Evolutionary conservation across 2,113 vertebrate species (phyloP).

Genomic region (Petrocephalus microphthalmus): DNA sequence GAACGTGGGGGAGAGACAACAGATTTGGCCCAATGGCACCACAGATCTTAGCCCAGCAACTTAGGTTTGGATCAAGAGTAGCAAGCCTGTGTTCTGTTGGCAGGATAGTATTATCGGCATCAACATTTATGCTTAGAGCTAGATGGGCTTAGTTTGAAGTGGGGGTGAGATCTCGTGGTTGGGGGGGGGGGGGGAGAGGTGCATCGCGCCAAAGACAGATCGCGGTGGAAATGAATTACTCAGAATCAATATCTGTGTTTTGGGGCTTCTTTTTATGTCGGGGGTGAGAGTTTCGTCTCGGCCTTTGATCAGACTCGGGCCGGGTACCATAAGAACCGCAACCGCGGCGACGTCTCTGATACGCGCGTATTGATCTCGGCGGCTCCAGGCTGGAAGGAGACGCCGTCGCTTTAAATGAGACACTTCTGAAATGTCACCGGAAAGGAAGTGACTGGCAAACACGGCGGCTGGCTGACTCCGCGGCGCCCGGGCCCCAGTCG

Average conservation of each 20-base stretch:
- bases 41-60: not conserved
- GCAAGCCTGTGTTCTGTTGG: not conserved
- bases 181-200: not conserved
- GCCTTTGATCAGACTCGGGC: not conserved
- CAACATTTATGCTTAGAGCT: not conserved
- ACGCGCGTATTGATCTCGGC: not conserved
- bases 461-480: not conserved
- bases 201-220: not conserved
- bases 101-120: not conserved
- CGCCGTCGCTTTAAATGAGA: not conserved
- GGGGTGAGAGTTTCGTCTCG: not conserved
- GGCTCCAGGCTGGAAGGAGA: too few relatives aligned
- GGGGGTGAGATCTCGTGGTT: not conserved
- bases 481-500: not conserved
- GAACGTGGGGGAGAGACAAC: not conserved
- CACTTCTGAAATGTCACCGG: not conserved
- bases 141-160: not conserved
- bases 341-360: not conserved
- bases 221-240: conserved; percentile 6
- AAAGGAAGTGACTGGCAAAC: not conserved
- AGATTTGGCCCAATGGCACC: not conserved
- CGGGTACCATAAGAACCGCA: not conserved
- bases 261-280: not conserved
- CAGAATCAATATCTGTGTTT: not conserved
- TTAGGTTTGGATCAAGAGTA: not conserved